These are phyloP conservation scores for Andinoacara biseriatus DNA, from an alignment of 2,113 vertebrate species.

Conservation along the genomic window DNA sequence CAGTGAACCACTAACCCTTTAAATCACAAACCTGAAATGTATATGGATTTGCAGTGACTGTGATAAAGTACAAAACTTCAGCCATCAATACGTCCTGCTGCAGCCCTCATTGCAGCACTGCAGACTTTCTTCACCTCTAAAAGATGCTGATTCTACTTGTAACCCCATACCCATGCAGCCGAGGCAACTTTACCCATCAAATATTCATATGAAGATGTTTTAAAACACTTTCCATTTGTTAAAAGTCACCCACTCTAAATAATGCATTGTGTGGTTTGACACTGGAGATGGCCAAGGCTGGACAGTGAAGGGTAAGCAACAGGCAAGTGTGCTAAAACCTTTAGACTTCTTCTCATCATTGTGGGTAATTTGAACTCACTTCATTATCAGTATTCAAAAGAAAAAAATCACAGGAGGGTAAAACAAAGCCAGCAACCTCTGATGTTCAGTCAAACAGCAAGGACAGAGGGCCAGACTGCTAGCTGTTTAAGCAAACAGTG, in stretches of 20 bases:
- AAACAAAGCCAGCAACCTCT: not conserved
- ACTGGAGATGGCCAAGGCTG: not conserved
- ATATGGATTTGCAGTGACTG: not conserved
- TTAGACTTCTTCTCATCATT: not conserved
- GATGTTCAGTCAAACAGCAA: not conserved
- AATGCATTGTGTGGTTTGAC: constrained; percentile 46
- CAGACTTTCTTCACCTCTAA: not conserved
- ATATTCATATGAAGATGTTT: constrained; percentile 56
- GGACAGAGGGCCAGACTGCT: not conserved
- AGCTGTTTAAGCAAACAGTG: not conserved
- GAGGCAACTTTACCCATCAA: constrained; percentile 32
- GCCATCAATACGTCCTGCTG: constrained; percentile 4
- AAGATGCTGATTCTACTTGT: constrained; percentile 17
- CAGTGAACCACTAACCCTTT: not conserved
- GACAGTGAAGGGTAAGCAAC: not conserved
- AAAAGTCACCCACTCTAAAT: constrained; percentile 55
- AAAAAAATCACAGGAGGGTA: not conserved
- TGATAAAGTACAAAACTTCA: constrained; percentile 18
- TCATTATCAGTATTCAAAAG: not conserved
- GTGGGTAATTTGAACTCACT: not conserved
- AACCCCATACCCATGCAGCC: constrained; percentile 22
- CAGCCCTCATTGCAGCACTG: not conserved
- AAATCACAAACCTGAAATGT: constrained; percentile 15
- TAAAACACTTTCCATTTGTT: constrained; percentile 52
- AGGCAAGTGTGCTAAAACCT: not conserved